Evolutionary conservation across 2,888 invertebrate species (phyloP), one percentile per base, ranked within the genome.

Genomic region (Diarsia brunnea): DNA sequence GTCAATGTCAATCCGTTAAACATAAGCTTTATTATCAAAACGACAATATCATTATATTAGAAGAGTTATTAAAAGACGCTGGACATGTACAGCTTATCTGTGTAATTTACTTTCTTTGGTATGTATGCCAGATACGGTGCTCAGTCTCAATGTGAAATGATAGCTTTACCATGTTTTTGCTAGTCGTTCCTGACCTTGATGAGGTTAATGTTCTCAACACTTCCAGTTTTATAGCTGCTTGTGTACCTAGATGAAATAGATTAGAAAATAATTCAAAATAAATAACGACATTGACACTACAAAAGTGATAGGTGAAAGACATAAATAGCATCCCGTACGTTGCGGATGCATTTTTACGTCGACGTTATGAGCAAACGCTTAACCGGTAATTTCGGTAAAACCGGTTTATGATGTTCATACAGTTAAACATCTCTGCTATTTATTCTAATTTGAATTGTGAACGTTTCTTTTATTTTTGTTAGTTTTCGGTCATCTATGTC

Each of bases 151-250:
- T 74, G 66, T 72, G 66, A 71, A 73, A 66, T 68, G 63, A 78
- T 74, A 68, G 63, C 73, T 58, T 63, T 55, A 65, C 51, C 45
- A 81, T 61, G 70, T 74, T 85, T 81, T 81, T 74, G 78, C 61
- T 65, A 31, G 68, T 64, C 43, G 68, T 77, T 63, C 27, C 24
- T 83, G 81, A 83, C 86, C 87, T 86, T 86, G 83, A 86, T 86
- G 74, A 79, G 65, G 67, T 55, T 86, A 72, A 79, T 67, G 65
- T 51, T 61, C 53, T 64, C 64, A 47, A 69, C 53, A 45, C 61
- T 66, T 31, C n/a, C 63, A 16, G 31, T 27, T 16, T 2, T 53
- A 21, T 0, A 53, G 16, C 4, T 12, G 47, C 55, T 60, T 69
- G 38, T 55, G 49, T 21, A 47, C 53, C 58, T 58, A n/a, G n/a